These are phyloP conservation scores for Tetrapedia diversipes DNA, from an alignment of 2,888 invertebrate genomes.

Conservation along the genomic window DNA sequence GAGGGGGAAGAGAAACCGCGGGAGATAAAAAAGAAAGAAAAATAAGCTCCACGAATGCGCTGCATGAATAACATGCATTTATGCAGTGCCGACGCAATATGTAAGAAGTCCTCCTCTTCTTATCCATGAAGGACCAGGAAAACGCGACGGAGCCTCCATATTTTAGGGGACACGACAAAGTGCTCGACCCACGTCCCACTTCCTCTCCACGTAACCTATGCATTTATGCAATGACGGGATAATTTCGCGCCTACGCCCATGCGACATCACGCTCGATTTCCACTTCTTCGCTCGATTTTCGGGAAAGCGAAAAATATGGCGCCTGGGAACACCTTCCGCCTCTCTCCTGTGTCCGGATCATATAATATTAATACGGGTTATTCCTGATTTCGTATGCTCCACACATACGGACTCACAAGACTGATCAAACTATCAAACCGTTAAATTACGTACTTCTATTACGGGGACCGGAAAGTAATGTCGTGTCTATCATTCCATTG, in stretches of 20 bases:
- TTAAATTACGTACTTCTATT: too few species aligned
- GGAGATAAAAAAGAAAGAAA: constrained; percentile 55
- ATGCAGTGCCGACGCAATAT: constrained; percentile 78
- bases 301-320: constrained; percentile 31
- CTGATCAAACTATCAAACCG: too few species aligned
- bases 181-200: constrained; percentile 68
- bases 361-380: not conserved
- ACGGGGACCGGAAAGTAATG: too few species aligned
- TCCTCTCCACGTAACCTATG: constrained; percentile 70
- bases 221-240: constrained; percentile 78
- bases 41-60: constrained; percentile 67
- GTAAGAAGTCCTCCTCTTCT: constrained; percentile 75
- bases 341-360: not conserved
- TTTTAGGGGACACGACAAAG: constrained; percentile 72
- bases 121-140: constrained; percentile 70
- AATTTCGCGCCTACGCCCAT: constrained; percentile 75
- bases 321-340: not conserved
- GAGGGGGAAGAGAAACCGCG: constrained; percentile 29
- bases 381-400: not conserved
- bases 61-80: constrained; percentile 79
- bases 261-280: constrained; percentile 72
- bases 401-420: too few species aligned
- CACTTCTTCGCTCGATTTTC: constrained; percentile 49
- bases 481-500: too few species aligned
- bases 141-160: constrained; percentile 72